Base-by-base conservation (phyloP, 2,888 invertebrate genomes). In the Stictocephala bisonia region DNA sequence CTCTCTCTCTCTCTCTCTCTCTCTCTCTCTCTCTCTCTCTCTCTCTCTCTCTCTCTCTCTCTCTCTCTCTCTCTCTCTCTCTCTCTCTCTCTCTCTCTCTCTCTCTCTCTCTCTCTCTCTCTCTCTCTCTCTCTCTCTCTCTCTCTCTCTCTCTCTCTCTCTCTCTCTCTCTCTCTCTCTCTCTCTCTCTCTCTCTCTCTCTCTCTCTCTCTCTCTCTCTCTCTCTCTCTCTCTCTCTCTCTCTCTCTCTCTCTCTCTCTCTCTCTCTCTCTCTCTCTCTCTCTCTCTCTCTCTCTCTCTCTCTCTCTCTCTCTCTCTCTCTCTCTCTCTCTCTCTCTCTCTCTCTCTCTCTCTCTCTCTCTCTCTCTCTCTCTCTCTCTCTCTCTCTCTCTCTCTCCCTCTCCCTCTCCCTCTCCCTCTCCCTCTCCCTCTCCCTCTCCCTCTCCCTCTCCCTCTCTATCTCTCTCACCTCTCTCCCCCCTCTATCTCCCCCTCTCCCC, bases 181-280 rank as follows among this genome's bases (percentile, higher is more conserved):
- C 40, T 56, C 7, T 6, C 11, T 15, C 66, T 66, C 18, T 18
- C 40, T 41, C 26, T 41, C 66, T 50, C 35, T 40, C 40, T 31
- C 66, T 27, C 15, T 31, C 13, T 66, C 1, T 64, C 35, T 27
- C 31, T 31, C 31, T 27, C 27, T 29, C 18, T 68, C 53, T 22
- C 58, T 29, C 60, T 40, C 27, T 64, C 24, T 40, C 2, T 53
- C 58, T 71, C 22, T 15, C 26, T 72, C 24, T 20, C 27, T 71
- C n/a, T 60, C 41, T 66, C 66, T 3, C 22, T 72, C 44, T 60
- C 51, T 50, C 22, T n/a, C n/a, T n/a, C n/a, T n/a, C n/a, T n/a
- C n/a, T n/a, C n/a, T n/a, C n/a, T n/a, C n/a, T n/a, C n/a, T n/a
- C n/a, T n/a, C n/a, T n/a, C n/a, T n/a, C n/a, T n/a, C n/a, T n/a